These are phyloP conservation scores for Adrianichthys oophorus DNA, from an alignment of 2,797 vertebrate species.

Conservation along the genomic window DNA sequence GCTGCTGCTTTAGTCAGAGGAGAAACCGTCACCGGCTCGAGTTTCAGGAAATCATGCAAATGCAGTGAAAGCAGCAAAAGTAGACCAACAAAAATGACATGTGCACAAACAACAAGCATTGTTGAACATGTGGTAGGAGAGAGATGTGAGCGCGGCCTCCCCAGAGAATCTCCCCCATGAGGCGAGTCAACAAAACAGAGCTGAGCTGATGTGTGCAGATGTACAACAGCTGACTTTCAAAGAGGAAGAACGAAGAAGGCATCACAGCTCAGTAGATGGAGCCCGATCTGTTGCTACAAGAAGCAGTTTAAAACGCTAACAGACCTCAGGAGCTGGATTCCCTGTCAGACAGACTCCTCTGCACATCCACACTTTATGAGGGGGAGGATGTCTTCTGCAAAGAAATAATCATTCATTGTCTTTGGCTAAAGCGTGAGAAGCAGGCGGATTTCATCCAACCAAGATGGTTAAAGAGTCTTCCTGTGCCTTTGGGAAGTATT, in stretches of 20 bases:
- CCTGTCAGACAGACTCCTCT: too few relatives aligned
- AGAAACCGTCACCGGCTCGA: slow-evolving; percentile 62
- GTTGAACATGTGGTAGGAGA: slow-evolving; percentile 48
- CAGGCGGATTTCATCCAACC: too few relatives aligned
- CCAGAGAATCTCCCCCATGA: slow-evolving; percentile 48
- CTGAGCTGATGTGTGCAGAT: slow-evolving; percentile 46
- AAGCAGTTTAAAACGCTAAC: too few relatives aligned
- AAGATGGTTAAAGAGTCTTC: too few relatives aligned
- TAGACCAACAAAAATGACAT: slow-evolving; percentile 51
- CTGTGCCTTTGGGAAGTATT: too few relatives aligned
- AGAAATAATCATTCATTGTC: too few relatives aligned
- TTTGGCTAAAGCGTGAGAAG: too few relatives aligned
- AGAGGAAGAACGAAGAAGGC: slow-evolving; percentile 27
- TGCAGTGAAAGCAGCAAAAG: slow-evolving; percentile 32
- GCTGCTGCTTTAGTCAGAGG: slow-evolving; percentile 67
- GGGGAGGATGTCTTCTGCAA: too few relatives aligned
- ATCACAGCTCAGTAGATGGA: too few relatives aligned
- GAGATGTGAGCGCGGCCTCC: slow-evolving; percentile 64
- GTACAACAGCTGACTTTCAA: slow-evolving; percentile 40
- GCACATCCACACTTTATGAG: too few relatives aligned
- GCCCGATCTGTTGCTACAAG: too few relatives aligned
- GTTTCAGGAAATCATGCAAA: slow-evolving; percentile 36
- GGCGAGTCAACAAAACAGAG: slow-evolving; percentile 48
- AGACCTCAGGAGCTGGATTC: too few relatives aligned
- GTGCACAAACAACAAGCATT: slow-evolving; percentile 61